Conservation (phyloP, 2,113 vertebrate species). For the Microtus montanus region DNA sequence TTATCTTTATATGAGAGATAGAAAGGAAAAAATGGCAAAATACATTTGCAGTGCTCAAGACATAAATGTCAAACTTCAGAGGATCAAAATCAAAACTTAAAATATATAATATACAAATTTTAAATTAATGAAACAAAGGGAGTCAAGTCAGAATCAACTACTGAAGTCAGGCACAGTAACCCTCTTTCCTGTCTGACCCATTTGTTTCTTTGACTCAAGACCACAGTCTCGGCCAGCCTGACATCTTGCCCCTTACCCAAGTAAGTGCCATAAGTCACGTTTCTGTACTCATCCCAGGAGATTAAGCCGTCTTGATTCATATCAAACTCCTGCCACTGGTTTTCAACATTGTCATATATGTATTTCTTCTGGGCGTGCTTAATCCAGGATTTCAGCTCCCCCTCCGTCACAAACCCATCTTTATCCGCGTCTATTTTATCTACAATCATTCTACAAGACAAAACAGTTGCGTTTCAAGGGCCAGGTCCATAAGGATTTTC, state of each 20-base stretch:
- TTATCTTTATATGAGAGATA: neutral
- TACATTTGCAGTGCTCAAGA: slow-evolving; percentile 55
- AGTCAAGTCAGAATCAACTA: slow-evolving; percentile 8
- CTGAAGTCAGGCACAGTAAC: neutral
- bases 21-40: slow-evolving; percentile 23
- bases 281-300: slow-evolving; percentile 92
- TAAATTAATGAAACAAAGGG: slow-evolving; percentile 32
- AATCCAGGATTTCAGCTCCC: slow-evolving; percentile 90
- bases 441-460: slow-evolving; percentile 88
- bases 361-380: slow-evolving; percentile 88
- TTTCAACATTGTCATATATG: slow-evolving; percentile 86
- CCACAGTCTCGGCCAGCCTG: slow-evolving; percentile 42
- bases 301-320: slow-evolving; percentile 86
- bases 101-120: slow-evolving; percentile 15
- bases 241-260: slow-evolving; percentile 87
- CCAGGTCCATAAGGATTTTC: slow-evolving; percentile 56
- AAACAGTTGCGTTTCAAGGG: slow-evolving; percentile 82
- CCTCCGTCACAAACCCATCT: slow-evolving; percentile 89
- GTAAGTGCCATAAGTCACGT: slow-evolving; percentile 90
- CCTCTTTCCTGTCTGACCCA: slow-evolving; percentile 45
- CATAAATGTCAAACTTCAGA: slow-evolving; percentile 27
- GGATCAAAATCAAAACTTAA: slow-evolving; percentile 43
- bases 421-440: slow-evolving; percentile 88
- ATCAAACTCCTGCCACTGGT: slow-evolving; percentile 89
- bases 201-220: slow-evolving; percentile 75